These are phyloP conservation scores for Patiria miniata DNA, from an alignment of 35 echinoderm and acorn worm genomes.

Conservation along the genomic window DNA sequence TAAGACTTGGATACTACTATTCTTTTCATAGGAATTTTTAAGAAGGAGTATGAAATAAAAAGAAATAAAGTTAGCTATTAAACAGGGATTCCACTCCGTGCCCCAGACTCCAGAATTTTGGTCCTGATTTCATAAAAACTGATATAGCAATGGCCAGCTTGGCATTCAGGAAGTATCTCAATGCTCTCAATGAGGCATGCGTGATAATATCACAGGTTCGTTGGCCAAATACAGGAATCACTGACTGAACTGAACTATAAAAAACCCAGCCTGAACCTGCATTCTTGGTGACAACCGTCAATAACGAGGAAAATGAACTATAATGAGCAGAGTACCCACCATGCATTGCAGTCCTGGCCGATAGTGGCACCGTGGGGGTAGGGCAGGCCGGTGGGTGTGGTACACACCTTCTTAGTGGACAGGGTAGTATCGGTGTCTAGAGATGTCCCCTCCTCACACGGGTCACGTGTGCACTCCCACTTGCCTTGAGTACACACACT, in stretches of 20 bases:
- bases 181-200: too few species aligned
- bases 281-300: too few species aligned
- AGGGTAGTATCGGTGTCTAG: neutral
- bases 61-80: too few species aligned
- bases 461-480: slow-evolving; percentile 49
- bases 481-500: slow-evolving; percentile 60
- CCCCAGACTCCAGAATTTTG: too few species aligned
- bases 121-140: too few species aligned
- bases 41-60: too few species aligned
- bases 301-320: neutral
- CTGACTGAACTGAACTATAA: neutral
- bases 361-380: slow-evolving; percentile 36
- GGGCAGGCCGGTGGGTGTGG: neutral
- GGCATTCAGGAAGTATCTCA: too few species aligned
- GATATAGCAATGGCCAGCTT: too few species aligned
- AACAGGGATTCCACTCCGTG: too few species aligned
- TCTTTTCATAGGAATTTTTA: too few species aligned
- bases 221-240: too few species aligned
- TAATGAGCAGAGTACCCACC: slow-evolving; percentile 24
- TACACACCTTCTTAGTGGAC: slow-evolving; percentile 7
- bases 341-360: slow-evolving; percentile 57
- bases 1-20: neutral
- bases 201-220: too few species aligned
- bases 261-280: neutral
- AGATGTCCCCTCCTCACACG: slow-evolving; percentile 1